Percentiles rank a stretch among this genome's conserved stretches.
Conservation (phyloP, 2,797 vertebrate species). For the Sebastes nivosus region DNA sequence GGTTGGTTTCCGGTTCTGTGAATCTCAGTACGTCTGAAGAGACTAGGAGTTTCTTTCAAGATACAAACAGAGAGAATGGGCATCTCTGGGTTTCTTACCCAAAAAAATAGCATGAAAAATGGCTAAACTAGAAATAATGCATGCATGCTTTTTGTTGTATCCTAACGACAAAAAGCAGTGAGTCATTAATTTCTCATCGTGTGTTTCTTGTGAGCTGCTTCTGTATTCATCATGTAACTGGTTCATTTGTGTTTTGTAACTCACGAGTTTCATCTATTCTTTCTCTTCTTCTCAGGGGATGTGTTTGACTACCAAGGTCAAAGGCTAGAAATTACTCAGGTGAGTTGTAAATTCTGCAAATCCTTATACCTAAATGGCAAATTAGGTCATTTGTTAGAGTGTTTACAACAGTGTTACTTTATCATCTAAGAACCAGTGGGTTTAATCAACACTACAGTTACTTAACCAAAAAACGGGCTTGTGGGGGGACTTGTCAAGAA, state of each 20-base stretch:
- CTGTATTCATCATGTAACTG: neutral
- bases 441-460: neutral
- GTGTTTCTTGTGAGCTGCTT: neutral
- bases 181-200: neutral
- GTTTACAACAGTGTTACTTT: neutral
- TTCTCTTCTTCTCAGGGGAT: slow-evolving; percentile 81
- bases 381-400: neutral
- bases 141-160: neutral
- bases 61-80: neutral
- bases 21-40: neutral
- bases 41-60: neutral
- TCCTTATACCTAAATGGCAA: neutral
- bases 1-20: neutral
- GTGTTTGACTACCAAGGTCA: slow-evolving; percentile 81
- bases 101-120: neutral
- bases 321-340: slow-evolving; percentile 85
- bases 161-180: neutral
- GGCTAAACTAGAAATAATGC: too few species aligned
- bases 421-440: neutral
- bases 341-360: slow-evolving; percentile 65
- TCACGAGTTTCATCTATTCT: neutral
- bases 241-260: neutral
- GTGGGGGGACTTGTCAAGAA: neutral
- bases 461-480: neutral
- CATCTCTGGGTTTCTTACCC: neutral